A percentile compares a stretch with the other conserved stretches of the same genome.
These are phyloP conservation scores for Sthenelais limicola DNA, from an alignment of 2,888 invertebrate genomes.

Conservation along the genomic window DNA sequence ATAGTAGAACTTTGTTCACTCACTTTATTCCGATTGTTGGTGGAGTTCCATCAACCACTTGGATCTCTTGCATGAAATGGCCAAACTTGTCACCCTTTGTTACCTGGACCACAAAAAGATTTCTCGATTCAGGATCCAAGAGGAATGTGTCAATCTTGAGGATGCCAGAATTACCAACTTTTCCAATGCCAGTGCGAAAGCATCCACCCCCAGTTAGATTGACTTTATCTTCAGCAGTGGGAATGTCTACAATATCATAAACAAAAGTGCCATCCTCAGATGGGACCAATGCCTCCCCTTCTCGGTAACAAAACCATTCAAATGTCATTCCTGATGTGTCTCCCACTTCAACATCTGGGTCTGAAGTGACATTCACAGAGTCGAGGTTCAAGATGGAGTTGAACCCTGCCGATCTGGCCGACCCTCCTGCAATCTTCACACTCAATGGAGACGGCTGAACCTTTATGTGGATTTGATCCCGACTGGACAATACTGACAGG, in stretches of 20 bases:
- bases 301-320: not conserved
- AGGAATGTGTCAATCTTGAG: constrained; percentile 12
- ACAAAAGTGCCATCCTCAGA: not conserved
- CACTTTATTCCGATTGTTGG: not conserved
- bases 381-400: not conserved
- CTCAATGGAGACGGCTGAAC: constrained; percentile 1
- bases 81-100: constrained; percentile 13
- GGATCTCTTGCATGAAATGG: not conserved
- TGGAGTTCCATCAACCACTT: constrained; percentile 20
- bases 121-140: not conserved
- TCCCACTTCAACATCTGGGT: not conserved
- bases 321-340: constrained; percentile 1
- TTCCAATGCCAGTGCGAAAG: constrained; percentile 11
- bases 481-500: not conserved
- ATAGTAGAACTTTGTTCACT: no score
- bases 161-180: not conserved
- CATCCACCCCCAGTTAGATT: constrained; percentile 17
- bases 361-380: not conserved
- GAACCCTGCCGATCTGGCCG: not conserved
- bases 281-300: not conserved
- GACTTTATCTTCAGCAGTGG: not conserved
- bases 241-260: not conserved
- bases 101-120: constrained; percentile 13
- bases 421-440: not conserved
- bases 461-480: not conserved